Evolutionary conservation across 2,888 invertebrate genomes (phyloP).

Genomic region (Unio pictorum): DNA sequence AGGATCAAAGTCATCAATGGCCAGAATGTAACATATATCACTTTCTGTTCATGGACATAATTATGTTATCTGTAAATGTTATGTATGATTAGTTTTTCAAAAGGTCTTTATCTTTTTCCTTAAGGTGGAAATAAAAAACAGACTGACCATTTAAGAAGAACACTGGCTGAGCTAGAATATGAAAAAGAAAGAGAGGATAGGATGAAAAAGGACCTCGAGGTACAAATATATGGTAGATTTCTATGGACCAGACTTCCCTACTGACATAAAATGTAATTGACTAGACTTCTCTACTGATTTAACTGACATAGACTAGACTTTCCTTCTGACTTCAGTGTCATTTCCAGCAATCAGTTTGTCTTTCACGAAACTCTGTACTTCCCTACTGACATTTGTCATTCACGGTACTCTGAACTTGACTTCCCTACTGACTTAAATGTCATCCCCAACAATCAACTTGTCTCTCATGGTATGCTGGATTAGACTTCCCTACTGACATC

Average conservation of each 20-base stretch:
- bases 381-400: too few species aligned
- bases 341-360: too few species aligned
- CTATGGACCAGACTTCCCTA: not conserved
- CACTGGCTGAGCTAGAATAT: slow-evolving; percentile 59
- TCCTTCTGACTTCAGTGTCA: too few species aligned
- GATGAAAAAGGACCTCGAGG: slow-evolving; percentile 61
- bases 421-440: too few species aligned
- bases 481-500: too few species aligned
- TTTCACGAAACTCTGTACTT: too few species aligned
- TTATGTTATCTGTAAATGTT: not conserved
- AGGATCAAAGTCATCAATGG: too few species aligned
- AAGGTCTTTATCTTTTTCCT: slow-evolving; percentile 6
- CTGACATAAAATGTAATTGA: too few species aligned
- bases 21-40: not conserved
- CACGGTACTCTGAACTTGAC: too few species aligned
- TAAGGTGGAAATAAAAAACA: slow-evolving; percentile 58
- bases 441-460: too few species aligned
- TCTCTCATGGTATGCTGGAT: too few species aligned
- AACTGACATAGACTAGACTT: too few species aligned
- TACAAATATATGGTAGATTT: slow-evolving; percentile 11
- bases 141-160: slow-evolving; percentile 51
- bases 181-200: slow-evolving; percentile 61
- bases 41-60: not conserved
- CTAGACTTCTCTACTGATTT: not conserved
- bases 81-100: not conserved